These are phyloP conservation scores for Cettia cetti DNA, from an alignment of 2,113 vertebrate species.

Conservation along the genomic window DNA sequence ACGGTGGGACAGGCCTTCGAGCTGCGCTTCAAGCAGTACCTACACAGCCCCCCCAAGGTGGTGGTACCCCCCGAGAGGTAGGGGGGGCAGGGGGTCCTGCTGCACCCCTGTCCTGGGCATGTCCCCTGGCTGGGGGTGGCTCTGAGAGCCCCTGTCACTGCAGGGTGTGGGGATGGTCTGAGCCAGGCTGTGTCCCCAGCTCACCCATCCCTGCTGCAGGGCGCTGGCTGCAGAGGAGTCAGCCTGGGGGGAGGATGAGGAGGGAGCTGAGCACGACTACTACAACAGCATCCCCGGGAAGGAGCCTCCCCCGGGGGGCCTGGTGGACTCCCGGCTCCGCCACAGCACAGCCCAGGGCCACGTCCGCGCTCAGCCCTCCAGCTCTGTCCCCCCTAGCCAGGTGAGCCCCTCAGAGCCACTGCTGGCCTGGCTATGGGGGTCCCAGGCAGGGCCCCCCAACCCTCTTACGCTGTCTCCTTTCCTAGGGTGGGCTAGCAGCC, in stretches of 20 bases:
- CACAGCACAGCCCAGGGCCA: slow-evolving; percentile 44
- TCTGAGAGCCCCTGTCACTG: background rate
- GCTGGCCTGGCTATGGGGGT: background rate
- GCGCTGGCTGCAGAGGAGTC: slow-evolving; percentile 76
- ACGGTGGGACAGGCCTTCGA: slow-evolving; percentile 97
- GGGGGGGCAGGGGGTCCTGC: background rate
- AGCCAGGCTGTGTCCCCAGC: background rate
- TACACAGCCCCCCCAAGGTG: slow-evolving; percentile 90
- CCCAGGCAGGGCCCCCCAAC: accelerated
- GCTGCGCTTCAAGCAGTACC: slow-evolving; percentile 95
- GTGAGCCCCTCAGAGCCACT: slow-evolving; percentile 10
- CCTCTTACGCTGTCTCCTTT: background rate
- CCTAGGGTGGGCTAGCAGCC: slow-evolving; percentile 71
- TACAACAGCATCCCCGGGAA: slow-evolving; percentile 98
- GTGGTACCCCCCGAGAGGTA: slow-evolving; percentile 76
- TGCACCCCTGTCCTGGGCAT: accelerated
- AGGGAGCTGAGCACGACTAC: slow-evolving; percentile 83
- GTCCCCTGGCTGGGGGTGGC: background rate
- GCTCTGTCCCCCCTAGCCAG: background rate
- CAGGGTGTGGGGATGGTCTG: accelerated
- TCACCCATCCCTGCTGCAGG: slow-evolving; percentile 44
- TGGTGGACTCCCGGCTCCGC: slow-evolving; percentile 87
- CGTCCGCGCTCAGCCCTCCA: slow-evolving; percentile 69
- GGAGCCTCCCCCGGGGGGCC: slow-evolving; percentile 87
- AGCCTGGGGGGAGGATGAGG: slow-evolving; percentile 85